phyloP scores from a whole-genome alignment of 2,113 vertebrate species.

The Gobiocypris rarus region DNA sequence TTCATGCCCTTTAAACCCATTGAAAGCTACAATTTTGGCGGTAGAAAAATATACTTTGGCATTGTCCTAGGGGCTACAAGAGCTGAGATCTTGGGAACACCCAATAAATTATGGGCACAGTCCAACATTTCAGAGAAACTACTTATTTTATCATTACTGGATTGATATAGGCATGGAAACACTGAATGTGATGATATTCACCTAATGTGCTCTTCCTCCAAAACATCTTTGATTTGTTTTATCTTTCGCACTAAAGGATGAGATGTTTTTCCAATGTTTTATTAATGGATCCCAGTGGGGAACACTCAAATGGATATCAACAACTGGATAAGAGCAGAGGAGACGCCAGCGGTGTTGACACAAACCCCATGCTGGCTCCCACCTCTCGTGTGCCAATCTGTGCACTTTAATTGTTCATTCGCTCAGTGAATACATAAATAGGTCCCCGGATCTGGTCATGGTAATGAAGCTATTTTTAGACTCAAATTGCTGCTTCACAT shows the following conservation, averaged over 20 bases:
- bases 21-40: background rate
- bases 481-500: conserved; percentile 77
- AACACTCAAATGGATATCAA: conserved; percentile 55
- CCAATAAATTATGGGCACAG: background rate
- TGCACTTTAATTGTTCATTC: conserved; percentile 78
- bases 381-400: conserved; percentile 65
- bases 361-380: conserved; percentile 52
- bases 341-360: conserved; percentile 47
- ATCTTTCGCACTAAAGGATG: conserved; percentile 48
- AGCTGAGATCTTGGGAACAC: background rate
- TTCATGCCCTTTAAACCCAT: background rate
- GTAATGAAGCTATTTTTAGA: conserved; percentile 79
- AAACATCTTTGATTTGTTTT: conserved; percentile 49
- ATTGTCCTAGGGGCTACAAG: background rate
- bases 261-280: conserved; percentile 44
- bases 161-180: too few relatives aligned
- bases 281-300: conserved; percentile 59
- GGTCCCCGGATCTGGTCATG: conserved; percentile 68
- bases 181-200: background rate
- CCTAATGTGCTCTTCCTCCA: conserved; percentile 2
- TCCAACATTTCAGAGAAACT: background rate
- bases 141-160: too few relatives aligned
- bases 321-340: conserved; percentile 50
- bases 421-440: conserved; percentile 78
- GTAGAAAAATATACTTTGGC: background rate